Evolutionary conservation across 2,797 vertebrate genomes (phyloP).

Genomic region (Takifugu rubripes): DNA sequence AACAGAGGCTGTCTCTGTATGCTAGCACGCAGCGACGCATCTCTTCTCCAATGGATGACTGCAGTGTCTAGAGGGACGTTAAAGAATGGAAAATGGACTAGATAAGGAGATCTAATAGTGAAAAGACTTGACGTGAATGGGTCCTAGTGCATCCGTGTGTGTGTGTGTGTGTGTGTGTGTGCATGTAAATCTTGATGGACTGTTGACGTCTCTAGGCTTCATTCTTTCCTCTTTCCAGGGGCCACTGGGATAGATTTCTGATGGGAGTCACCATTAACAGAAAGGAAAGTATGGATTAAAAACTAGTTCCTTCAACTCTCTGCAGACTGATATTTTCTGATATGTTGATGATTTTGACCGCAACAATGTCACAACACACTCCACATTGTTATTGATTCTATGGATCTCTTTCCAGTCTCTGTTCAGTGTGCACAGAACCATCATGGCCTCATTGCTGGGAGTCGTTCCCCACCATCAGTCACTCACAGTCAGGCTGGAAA

Average conservation of each 20-base stretch:
- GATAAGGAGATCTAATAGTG: constrained; percentile 51
- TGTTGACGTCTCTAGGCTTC: constrained; percentile 15
- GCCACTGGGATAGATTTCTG: constrained; percentile 1
- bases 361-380: no score
- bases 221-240: constrained; percentile 6
- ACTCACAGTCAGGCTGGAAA: no score
- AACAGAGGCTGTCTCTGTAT: constrained; percentile 31
- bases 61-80: constrained; percentile 24
- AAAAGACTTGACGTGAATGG: constrained; percentile 42
- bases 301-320: no score
- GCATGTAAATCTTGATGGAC: constrained; percentile 5
- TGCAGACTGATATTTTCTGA: no score
- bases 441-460: no score
- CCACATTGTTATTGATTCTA: no score
- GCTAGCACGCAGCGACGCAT: constrained; percentile 28
- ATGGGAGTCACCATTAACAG: no score
- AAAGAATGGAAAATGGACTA: constrained; percentile 46
- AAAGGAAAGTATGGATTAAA: no score
- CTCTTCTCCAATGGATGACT: constrained; percentile 42
- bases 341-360: no score
- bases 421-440: no score
- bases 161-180: constrained; percentile 14
- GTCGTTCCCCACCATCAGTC: no score
- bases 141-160: constrained; percentile 8
- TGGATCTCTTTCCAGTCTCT: no score